Evolutionary conservation across 2,797 vertebrate genomes (phyloP).

Genomic region (Balearica regulorum): DNA sequence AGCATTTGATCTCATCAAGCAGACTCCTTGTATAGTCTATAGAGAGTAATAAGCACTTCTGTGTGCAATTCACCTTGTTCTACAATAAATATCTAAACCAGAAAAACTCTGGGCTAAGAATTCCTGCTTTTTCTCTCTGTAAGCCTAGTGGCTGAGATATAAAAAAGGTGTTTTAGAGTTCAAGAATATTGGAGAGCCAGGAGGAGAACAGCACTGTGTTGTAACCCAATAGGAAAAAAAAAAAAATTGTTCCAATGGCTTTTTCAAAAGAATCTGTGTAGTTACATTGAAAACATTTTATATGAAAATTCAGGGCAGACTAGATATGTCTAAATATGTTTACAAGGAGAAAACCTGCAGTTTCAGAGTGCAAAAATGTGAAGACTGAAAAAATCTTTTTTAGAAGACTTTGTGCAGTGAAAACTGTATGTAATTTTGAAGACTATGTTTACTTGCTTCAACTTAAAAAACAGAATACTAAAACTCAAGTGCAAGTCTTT

Average conservation of each 20-base stretch:
- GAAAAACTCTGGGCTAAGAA: background rate
- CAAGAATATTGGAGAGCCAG: background rate
- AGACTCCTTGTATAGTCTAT: background rate
- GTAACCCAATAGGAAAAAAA: background rate
- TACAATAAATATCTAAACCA: background rate
- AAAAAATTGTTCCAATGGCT: rapidly evolving
- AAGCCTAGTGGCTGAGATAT: background rate
- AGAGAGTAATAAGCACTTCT: background rate
- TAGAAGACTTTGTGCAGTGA: background rate
- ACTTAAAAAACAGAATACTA: background rate
- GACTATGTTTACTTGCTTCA: background rate
- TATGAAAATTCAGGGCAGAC: background rate
- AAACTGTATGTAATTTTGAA: background rate
- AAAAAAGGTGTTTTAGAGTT: background rate
- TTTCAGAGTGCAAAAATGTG: background rate
- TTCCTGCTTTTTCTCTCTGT: background rate
- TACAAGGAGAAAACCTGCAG: background rate
- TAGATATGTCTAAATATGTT: background rate
- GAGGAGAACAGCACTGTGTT: background rate
- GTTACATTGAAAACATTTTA: background rate
- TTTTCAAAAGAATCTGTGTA: background rate
- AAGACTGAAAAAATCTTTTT: background rate
- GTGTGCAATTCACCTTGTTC: background rate
- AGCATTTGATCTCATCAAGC: background rate
- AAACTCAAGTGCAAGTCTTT: background rate